phyloP scores from a whole-genome alignment of 2,888 invertebrate genomes.

The Lepidonotus clava region DNA sequence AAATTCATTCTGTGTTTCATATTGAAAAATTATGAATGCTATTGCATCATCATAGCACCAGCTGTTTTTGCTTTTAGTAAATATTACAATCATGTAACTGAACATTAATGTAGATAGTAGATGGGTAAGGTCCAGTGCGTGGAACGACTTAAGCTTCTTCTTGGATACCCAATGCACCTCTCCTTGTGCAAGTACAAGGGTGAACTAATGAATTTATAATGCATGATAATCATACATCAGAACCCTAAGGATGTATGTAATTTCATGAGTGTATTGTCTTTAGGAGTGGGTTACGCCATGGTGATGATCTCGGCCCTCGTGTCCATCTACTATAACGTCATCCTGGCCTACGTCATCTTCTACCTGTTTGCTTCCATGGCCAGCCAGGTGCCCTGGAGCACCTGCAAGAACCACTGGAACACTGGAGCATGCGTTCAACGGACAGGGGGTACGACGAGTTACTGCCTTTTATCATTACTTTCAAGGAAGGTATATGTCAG shows the following conservation, averaged over 20 bases:
- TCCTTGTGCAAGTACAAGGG: background rate
- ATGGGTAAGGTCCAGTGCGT: too few relatives aligned
- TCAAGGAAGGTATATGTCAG: background rate
- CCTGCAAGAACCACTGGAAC: conserved; percentile 76
- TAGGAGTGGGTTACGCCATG: conserved; percentile 78
- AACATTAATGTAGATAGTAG: background rate
- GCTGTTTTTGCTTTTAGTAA: background rate
- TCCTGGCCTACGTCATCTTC: conserved; percentile 77
- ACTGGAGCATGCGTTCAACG: conserved; percentile 54
- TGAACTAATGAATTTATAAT: too few relatives aligned
- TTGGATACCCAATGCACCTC: background rate
- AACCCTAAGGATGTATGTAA: too few relatives aligned
- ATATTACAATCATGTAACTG: background rate
- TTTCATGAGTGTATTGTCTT: conserved; percentile 33
- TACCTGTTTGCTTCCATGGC: conserved; percentile 77
- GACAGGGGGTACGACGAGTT: background rate
- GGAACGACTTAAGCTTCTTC: background rate
- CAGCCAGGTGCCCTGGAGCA: conserved; percentile 74
- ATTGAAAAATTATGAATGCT: background rate
- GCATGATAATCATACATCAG: too few relatives aligned
- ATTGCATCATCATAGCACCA: background rate
- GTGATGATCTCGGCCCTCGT: conserved; percentile 72
- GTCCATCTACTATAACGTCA: conserved; percentile 77
- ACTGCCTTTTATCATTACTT: background rate
- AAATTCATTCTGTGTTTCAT: background rate